Evolutionary conservation across 2,797 vertebrate genomes (phyloP), one percentile per base, ranked within the genome.

Genomic region (Oreonectes daqikongensis): DNA sequence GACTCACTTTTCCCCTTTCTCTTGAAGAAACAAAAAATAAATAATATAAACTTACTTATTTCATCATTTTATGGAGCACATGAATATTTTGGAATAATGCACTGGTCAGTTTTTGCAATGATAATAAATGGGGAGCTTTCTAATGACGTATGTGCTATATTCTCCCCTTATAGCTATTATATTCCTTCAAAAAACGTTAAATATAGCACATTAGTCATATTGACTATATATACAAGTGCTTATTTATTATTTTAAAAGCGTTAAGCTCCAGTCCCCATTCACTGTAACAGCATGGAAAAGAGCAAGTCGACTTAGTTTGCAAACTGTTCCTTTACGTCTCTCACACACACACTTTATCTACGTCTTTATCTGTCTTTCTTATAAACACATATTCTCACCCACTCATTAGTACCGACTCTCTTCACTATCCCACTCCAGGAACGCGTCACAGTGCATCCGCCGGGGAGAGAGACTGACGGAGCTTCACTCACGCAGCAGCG

Each of bases 351-450:
- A 35, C 28, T 26, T 53, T 46, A 59, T 40, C 18, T 63, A 53
- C 46, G 30, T 77, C 75, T 63, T 46, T 40, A 26, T 70, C n/a
- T 53, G 44, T 22, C 64, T 65, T 24, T 79, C 53, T 17, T 77
- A 77, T 59, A 46, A 70, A 70, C 66, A 77, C 74, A 69, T 63
- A 70, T 57, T 60, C 66, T 60, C 70, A 32, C 26, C 78, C 68
- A 74, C 69, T 83, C 63, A 80, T 80, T 82, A 80, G 42, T 68
- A 60, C 77, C 26, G 60, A 20, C 53, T 59, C 55, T 44, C 59
- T 40, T 55, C 20, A 20, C 30, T 15, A 55, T 76, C 78, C 53
- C 24, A 53, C 66, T 79, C 44, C 46, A 69, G 65, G 26, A 59
- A 48, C 30, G n/a, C 60, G 71, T 73, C 75, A 24, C 46, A 48